Percentiles rank a stretch among this genome's conserved stretches.
Conservation (phyloP, 2,888 invertebrate species). For the Gari tellinella region DNA sequence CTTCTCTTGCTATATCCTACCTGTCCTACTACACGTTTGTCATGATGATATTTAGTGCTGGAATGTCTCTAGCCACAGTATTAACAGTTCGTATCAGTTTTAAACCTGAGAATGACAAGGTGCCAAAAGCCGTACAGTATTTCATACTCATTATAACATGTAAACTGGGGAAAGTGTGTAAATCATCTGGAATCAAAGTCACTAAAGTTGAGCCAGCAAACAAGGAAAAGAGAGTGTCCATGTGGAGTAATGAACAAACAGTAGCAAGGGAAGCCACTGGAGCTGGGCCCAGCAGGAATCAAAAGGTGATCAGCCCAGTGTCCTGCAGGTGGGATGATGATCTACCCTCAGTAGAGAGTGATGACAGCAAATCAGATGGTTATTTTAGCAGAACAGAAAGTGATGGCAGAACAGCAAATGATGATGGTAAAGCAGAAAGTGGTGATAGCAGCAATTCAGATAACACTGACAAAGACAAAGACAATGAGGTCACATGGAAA, state of each 20-base stretch:
- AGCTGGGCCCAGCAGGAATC: neutral
- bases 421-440: neutral
- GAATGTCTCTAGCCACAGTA: slow-evolving; percentile 30
- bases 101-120: slow-evolving; percentile 29
- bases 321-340: neutral
- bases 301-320: neutral
- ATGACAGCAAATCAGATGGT: neutral
- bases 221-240: neutral
- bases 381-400: neutral
- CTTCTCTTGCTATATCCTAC: slow-evolving; percentile 44
- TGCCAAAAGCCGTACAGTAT: neutral
- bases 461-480: neutral
- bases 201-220: neutral
- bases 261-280: neutral
- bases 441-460: neutral
- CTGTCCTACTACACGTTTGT: slow-evolving; percentile 54
- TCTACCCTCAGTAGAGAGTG: neutral
- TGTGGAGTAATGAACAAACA: neutral
- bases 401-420: neutral
- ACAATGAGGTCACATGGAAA: slow-evolving; percentile 33
- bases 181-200: neutral
- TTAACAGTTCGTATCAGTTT: slow-evolving; percentile 39
- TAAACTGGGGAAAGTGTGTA: neutral
- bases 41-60: slow-evolving; percentile 56
- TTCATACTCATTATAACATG: slow-evolving; percentile 1